Conservation (phyloP, 1,140 invertebrate species). For the Trichonephila inaurata region DNA sequence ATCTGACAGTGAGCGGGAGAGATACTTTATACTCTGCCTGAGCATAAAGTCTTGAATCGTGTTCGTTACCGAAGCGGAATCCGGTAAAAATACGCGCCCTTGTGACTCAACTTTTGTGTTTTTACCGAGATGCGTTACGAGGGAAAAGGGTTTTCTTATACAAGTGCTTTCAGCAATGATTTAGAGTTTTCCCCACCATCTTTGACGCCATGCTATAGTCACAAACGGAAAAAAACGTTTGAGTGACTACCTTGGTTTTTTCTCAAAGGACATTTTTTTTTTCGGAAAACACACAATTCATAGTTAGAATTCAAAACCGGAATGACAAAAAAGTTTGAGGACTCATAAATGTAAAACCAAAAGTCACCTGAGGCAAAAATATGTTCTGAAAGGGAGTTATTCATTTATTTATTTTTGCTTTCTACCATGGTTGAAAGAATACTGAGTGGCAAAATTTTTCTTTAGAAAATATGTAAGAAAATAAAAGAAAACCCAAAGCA, state of each 20-base stretch:
- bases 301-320: background rate
- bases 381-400: background rate
- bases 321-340: background rate
- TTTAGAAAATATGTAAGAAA: background rate
- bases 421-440: background rate
- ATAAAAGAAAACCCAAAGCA: background rate
- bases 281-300: background rate
- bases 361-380: background rate
- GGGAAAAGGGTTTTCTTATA: slow-evolving; percentile 54
- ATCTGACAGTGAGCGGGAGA: slow-evolving; percentile 39
- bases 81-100: slow-evolving; percentile 25
- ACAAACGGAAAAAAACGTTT: slow-evolving; percentile 29
- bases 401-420: background rate
- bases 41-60: slow-evolving; percentile 68
- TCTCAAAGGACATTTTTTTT: background rate
- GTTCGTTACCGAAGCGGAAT: slow-evolving; percentile 48
- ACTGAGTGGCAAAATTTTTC: background rate
- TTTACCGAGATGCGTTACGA: slow-evolving; percentile 22
- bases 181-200: slow-evolving; percentile 20
- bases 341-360: background rate
- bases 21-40: slow-evolving; percentile 67
- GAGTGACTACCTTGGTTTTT: slow-evolving; percentile 6
- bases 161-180: slow-evolving; percentile 49
- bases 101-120: slow-evolving; percentile 57
- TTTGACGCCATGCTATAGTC: background rate